Evolutionary conservation across 2,888 invertebrate species (phyloP).

Genomic region (Nephrocerus scutellatus): DNA sequence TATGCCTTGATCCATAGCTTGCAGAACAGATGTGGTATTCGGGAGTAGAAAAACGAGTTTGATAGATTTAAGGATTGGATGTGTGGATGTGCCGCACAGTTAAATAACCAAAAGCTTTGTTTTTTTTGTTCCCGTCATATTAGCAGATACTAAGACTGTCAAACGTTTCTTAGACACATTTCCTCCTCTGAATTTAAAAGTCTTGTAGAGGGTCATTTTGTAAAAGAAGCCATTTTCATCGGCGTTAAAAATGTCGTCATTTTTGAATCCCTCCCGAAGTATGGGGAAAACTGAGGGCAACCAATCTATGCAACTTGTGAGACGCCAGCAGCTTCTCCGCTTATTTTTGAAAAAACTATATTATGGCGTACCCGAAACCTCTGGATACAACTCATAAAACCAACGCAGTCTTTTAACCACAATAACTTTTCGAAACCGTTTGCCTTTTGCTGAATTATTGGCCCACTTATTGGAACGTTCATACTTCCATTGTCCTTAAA

Average conservation of each 20-base stretch:
- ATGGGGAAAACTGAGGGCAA: neutral
- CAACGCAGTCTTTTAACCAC: constrained; percentile 1
- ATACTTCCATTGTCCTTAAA: no score
- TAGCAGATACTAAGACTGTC: no score
- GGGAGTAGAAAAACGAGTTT: no score
- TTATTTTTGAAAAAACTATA: no score
- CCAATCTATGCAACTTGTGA: neutral
- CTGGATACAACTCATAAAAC: constrained; percentile 4
- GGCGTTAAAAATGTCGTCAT: constrained; percentile 29
- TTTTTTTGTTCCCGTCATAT: no score
- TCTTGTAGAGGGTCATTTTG: constrained; percentile 27
- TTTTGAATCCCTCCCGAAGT: constrained; percentile 20
- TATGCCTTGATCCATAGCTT: no score
- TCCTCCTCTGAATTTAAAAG: constrained; percentile 29
- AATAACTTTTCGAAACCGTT: neutral
- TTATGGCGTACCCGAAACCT: constrained; percentile 3
- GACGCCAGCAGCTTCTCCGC: no score
- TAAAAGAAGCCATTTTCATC: constrained; percentile 30
- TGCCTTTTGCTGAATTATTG: constrained; percentile 5
- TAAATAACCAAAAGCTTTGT: constrained; percentile 2
- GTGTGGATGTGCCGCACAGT: constrained; percentile 3
- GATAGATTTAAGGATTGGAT: constrained; percentile 3
- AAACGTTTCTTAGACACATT: no score
- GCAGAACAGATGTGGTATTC: no score
- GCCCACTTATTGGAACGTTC: constrained; percentile 1